Base-by-base conservation (phyloP, 2,797 vertebrate genomes). In the Peromyscus nudipes region DNA sequence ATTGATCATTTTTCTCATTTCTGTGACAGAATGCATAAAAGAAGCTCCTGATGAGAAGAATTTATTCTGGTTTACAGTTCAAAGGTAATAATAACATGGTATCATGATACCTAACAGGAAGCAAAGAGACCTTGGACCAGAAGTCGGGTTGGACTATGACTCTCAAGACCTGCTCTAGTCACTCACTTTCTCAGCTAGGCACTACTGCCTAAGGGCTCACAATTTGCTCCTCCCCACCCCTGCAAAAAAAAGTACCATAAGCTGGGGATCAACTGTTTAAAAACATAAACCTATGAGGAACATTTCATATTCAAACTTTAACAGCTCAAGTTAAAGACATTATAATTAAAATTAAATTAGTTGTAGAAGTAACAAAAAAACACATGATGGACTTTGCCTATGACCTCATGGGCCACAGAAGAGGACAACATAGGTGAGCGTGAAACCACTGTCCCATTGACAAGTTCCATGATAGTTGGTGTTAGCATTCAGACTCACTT, bases 291-390 rank as follows among this genome's bases (percentile, higher is more conserved):
- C 46, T 37, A 49, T 87, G 49, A 7, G 7, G 21, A 31, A 19
- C 7, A 40, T 88, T 88, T 57, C 85, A 73, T 52, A 71, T 71
- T 16, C 14, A 88, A 43, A 88, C 17, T 17, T 19, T 88, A 73
- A 31, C 52, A 73, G 10, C 67, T 55, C 13, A 60, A 73, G 55
- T 82, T 89, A 46, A 95, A 85, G 12, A 21, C 75, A 77, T 77
- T 73, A 40, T 40, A 55, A 69, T 60, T 79, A 49, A 60, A 92
- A 62, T 89, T 91, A 79, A 95, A 76, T 34, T 49, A 23, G 29
- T 29, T 31, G 52, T 60, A n/a, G 43, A 96, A 87, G 34, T 83
- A 87, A 91, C 1, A n/a, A 49, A 79, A 77, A 79, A 95, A 49
- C 21, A 43, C 19, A 52, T 64, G 23, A 29, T 9, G 16, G 23